Evolutionary conservation across 2,888 invertebrate species (phyloP).

Genomic region (Tetheella fluctuosa): DNA sequence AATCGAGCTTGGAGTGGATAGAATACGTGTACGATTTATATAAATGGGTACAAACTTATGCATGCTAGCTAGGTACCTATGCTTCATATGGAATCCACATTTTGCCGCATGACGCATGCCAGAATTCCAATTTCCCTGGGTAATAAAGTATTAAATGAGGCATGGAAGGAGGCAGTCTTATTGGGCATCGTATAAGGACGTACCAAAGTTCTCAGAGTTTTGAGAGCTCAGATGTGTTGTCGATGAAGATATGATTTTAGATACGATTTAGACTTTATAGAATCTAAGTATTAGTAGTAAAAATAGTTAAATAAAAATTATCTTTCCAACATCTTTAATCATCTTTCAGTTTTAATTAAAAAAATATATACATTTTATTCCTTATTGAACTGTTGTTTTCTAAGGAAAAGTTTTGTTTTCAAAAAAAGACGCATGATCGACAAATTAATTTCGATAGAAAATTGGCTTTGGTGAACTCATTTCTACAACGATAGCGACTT

Average conservation of each 20-base stretch:
- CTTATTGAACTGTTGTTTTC: too few species aligned
- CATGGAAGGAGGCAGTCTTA: conserved; percentile 21
- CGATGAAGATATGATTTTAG: background rate
- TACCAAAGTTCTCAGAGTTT: conserved; percentile 1
- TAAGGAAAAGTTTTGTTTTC: too few species aligned
- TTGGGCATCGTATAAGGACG: conserved; percentile 21
- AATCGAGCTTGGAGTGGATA: too few species aligned
- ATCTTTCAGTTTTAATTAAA: too few species aligned
- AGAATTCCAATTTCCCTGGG: conserved; percentile 37
- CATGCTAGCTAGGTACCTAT: conserved; percentile 12
- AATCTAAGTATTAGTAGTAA: too few species aligned
- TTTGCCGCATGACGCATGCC: conserved; percentile 30
- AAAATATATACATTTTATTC: too few species aligned
- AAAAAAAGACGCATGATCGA: too few species aligned
- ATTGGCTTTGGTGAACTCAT: too few species aligned
- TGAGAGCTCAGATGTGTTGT: background rate
- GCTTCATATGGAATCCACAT: conserved; percentile 33
- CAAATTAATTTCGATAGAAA: too few species aligned
- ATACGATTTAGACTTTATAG: background rate
- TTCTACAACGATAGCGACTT: background rate
- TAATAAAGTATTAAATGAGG: conserved; percentile 38
- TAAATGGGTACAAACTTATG: background rate
- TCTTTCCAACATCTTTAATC: too few species aligned
- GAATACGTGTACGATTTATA: too few species aligned
- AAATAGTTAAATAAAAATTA: too few species aligned